phyloP scores from a whole-genome alignment of 2,888 invertebrate species.

The Ypsolopha sequella region DNA sequence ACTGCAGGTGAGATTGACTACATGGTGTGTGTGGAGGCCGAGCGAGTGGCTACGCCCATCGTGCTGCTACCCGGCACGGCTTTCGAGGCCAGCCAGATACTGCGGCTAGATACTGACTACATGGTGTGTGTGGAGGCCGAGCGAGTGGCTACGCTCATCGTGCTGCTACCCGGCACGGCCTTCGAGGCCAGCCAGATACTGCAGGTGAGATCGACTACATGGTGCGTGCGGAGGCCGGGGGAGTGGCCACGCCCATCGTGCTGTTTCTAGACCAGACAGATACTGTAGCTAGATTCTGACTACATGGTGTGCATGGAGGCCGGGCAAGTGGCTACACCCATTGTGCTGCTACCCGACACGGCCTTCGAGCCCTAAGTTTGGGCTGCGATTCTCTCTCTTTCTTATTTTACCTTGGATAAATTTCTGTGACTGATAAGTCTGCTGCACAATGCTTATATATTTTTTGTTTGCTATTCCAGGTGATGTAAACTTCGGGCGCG shows the following conservation, averaged over 20 bases:
- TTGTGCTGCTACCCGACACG: constrained; percentile 89
- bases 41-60: constrained; percentile 89
- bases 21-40: constrained; percentile 97
- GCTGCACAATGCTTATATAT: not conserved
- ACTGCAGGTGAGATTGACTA: constrained; percentile 28
- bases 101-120: constrained; percentile 28
- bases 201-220: constrained; percentile 74
- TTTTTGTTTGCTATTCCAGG: constrained; percentile 28
- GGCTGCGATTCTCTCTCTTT: not conserved
- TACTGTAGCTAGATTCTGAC: constrained; percentile 37
- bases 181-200: constrained; percentile 90
- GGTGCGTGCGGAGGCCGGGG: constrained; percentile 96
- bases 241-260: constrained; percentile 89
- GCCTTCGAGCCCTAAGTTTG: constrained; percentile 77
- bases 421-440: not conserved
- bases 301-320: constrained; percentile 98
- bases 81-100: constrained; percentile 90
- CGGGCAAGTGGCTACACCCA: constrained; percentile 89
- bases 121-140: constrained; percentile 98
- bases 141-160: constrained; percentile 88
- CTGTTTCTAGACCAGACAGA: constrained; percentile 92
- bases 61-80: constrained; percentile 91
- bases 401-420: not conserved
- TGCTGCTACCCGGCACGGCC: constrained; percentile 89
- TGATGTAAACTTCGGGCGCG: constrained; percentile 41